Base-by-base conservation (phyloP, 2,797 vertebrate genomes). In the Crossoptilon crossoptilon region DNA sequence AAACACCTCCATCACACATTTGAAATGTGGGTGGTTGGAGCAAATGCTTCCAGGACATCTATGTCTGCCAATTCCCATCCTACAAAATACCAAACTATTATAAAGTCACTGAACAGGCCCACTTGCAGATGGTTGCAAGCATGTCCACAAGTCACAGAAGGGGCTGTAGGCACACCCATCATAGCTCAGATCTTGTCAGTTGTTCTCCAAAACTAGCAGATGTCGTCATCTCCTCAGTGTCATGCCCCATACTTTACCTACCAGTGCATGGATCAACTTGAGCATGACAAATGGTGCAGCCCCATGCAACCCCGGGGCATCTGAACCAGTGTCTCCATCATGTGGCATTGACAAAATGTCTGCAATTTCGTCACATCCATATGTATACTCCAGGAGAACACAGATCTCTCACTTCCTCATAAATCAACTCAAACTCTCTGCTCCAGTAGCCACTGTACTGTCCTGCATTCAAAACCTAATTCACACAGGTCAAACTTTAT, bases 51-150 rank as follows among this genome's bases (percentile, higher is more conserved):
- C 67, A 87, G 91, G 83, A 68, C 53, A 55, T 21, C 56, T 53
- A 23, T 46, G 37, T 64, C 77, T 82, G 83, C 70, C 90, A 93
- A 26, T 72, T 67, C 19, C 79, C 74, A 92, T 53, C 87, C 83
- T 87, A 91, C 91, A 95, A 76, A 96, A 96, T 94, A 68, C 48
- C 68, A 88, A 90, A 67, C 5, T 7, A 6, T 79, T 78, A 55
- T 10, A 70, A 93, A 81, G 51, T 35, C 53, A 76, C 81, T 79
- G 67, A 84, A 66, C 27, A 91, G 26, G 7, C 15, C 37, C n/a
- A 17, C 31, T 48, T 87, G 29, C 91, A 90, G 87, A 93, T 94
- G 88, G 73, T n/a, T 91, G 66, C 46, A 91, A 59, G 6, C 33
- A 78, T 55, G 67, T 86, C 85, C 49, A 24, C 46, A 80, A 23